Conservation (phyloP, 1,140 invertebrate genomes). For the Camponotus pennsylvanicus region DNA sequence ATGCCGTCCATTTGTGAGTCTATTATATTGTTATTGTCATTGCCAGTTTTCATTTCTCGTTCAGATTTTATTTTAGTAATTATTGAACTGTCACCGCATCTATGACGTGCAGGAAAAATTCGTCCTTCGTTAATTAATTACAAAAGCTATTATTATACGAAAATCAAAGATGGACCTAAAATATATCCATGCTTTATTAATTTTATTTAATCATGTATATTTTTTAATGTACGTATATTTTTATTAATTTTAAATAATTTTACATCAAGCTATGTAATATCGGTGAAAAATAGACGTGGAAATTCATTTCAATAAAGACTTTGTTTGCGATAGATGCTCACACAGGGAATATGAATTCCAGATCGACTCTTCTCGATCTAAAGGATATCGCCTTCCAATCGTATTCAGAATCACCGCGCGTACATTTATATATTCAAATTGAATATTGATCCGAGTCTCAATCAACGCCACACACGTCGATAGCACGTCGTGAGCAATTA, state of each 20-base stretch:
- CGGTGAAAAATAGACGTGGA: background rate
- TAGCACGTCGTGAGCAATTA: background rate
- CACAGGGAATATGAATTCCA: background rate
- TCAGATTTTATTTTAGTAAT: slow-evolving; percentile 5
- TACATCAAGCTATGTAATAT: background rate
- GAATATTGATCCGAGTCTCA: slow-evolving; percentile 26
- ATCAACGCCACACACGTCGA: slow-evolving; percentile 10
- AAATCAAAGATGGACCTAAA: background rate
- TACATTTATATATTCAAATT: slow-evolving; percentile 41
- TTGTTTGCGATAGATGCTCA: background rate
- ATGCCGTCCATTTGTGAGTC: slow-evolving; percentile 17
- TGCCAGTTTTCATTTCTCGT: slow-evolving; percentile 35
- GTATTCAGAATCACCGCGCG: slow-evolving; percentile 5
- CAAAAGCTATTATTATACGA: background rate
- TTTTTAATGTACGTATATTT: background rate
- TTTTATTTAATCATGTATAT: too few relatives aligned
- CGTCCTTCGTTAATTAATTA: slow-evolving; percentile 1
- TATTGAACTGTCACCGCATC: background rate
- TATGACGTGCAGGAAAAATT: background rate
- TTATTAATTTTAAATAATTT: slow-evolving; percentile 19
- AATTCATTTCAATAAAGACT: slow-evolving; percentile 37
- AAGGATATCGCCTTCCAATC: slow-evolving; percentile 13
- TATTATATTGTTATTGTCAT: slow-evolving; percentile 47
- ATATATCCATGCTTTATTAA: background rate
- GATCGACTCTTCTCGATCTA: background rate